Percentiles rank a stretch among this genome's conserved stretches.
Evolutionary conservation across 2,797 vertebrate species (phyloP).

Genomic region (Cichlasoma orientale): DNA sequence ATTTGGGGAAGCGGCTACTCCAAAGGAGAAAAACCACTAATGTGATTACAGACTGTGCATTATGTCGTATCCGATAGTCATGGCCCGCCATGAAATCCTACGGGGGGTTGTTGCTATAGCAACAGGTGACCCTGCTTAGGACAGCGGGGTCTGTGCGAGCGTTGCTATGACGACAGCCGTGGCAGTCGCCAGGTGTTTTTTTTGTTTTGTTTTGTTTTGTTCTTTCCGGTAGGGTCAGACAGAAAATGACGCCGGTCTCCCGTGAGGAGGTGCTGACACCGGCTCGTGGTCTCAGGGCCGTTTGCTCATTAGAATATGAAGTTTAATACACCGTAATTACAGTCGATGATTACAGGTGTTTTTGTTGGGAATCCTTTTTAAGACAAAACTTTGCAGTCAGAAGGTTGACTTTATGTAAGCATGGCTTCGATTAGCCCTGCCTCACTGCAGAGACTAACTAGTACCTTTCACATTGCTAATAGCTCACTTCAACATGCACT

Average conservation of each 20-base stretch:
- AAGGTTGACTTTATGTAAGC: constrained; percentile 9
- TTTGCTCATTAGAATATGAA: background rate
- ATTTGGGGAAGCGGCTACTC: constrained; percentile 14
- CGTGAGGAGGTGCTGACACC: background rate
- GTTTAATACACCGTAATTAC: constrained; percentile 10
- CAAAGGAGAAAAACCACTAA: constrained; percentile 33
- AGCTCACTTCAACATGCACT: constrained; percentile 4
- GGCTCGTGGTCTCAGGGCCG: background rate
- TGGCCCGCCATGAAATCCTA: constrained; percentile 18
- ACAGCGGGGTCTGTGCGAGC: constrained; percentile 28
- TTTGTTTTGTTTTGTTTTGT: background rate
- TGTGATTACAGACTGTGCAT: constrained; percentile 32
- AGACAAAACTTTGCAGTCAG: constrained; percentile 12
- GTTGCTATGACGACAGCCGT: constrained; percentile 62
- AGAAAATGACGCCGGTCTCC: constrained; percentile 6
- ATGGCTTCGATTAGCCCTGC: constrained; percentile 3
- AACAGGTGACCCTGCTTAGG: constrained; percentile 59
- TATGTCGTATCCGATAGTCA: constrained; percentile 26
- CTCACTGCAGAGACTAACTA: constrained; percentile 20
- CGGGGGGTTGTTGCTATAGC: constrained; percentile 62
- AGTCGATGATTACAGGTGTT: constrained; percentile 1
- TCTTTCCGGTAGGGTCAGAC: constrained; percentile 21
- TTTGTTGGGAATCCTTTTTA: background rate
- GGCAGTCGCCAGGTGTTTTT: constrained; percentile 40
- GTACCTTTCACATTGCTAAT: constrained; percentile 32